Conservation (phyloP, 2,797 vertebrate genomes). For the Myotis vivesi region DNA sequence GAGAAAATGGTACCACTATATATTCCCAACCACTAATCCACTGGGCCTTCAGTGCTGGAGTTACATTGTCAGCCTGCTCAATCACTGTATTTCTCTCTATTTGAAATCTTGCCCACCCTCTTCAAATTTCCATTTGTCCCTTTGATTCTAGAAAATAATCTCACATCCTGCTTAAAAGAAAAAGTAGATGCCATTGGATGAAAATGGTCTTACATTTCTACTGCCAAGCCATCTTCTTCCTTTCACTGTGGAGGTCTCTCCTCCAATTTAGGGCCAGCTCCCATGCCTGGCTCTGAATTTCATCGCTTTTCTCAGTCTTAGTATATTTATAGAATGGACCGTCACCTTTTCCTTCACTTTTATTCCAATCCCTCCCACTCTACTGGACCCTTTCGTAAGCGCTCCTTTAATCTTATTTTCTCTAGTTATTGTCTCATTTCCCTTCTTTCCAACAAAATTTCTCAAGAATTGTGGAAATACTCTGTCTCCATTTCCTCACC, state of each 20-base stretch:
- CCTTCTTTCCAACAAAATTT: neutral
- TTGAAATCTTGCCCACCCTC: neutral
- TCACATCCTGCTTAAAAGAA: constrained; percentile 2
- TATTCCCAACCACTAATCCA: neutral
- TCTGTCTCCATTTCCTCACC: neutral
- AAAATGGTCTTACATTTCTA: neutral
- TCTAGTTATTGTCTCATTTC: neutral
- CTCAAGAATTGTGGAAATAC: neutral
- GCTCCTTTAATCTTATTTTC: neutral
- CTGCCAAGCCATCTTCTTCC: neutral
- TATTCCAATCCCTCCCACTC: neutral
- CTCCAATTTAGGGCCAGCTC: neutral
- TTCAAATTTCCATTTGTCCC: neutral
- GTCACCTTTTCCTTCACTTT: neutral
- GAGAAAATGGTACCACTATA: neutral
- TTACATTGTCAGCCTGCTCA: neutral
- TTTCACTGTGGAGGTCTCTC: neutral
- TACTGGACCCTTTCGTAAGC: neutral
- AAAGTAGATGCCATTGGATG: neutral
- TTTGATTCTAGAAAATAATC: neutral
- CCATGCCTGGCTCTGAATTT: neutral
- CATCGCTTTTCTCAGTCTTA: neutral
- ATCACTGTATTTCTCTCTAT: neutral
- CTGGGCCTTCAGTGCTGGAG: neutral
- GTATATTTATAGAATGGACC: neutral